A percentile compares a stretch with the other conserved stretches of the same genome.
phyloP scores from a whole-genome alignment of 2,888 invertebrate genomes.

The Panopea generosa region DNA sequence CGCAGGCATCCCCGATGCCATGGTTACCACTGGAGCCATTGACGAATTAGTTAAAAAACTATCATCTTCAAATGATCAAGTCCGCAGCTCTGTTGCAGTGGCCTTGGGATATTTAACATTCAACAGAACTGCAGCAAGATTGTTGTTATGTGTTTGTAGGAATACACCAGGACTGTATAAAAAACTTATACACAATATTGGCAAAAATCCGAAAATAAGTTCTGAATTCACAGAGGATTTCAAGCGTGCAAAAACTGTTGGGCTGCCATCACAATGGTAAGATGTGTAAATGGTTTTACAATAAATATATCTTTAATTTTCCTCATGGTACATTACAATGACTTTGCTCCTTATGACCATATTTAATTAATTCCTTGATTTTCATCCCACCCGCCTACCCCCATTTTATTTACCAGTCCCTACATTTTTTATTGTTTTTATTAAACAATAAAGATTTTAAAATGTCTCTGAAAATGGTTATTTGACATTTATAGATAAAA shows the following conservation, averaged over 20 bases:
- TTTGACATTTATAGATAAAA: too few relatives aligned
- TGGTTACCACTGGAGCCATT: conserved; percentile 83
- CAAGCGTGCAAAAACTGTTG: conserved; percentile 80
- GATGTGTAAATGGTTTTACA: too few relatives aligned
- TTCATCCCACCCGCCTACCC: too few relatives aligned
- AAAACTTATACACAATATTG: conserved; percentile 81
- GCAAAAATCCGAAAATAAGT: conserved; percentile 80
- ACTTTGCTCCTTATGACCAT: too few relatives aligned
- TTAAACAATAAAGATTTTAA: too few relatives aligned
- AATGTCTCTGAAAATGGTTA: too few relatives aligned
- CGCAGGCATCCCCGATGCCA: conserved; percentile 85
- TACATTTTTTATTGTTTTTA: too few relatives aligned
- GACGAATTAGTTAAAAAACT: conserved; percentile 80
- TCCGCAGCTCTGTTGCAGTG: conserved; percentile 80
- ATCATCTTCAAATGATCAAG: conserved; percentile 79
- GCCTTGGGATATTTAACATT: conserved; percentile 84
- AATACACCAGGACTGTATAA: conserved; percentile 82
- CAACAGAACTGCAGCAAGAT: conserved; percentile 84
- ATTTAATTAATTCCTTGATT: too few relatives aligned
- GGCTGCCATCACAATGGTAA: conserved; percentile 84
- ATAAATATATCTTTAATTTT: too few relatives aligned
- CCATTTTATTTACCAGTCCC: too few relatives aligned
- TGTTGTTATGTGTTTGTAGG: conserved; percentile 80
- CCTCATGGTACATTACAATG: too few relatives aligned
- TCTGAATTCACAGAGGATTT: conserved; percentile 83